Conservation (phyloP, 1,140 invertebrate species). For the Trichonephila inaurata region DNA sequence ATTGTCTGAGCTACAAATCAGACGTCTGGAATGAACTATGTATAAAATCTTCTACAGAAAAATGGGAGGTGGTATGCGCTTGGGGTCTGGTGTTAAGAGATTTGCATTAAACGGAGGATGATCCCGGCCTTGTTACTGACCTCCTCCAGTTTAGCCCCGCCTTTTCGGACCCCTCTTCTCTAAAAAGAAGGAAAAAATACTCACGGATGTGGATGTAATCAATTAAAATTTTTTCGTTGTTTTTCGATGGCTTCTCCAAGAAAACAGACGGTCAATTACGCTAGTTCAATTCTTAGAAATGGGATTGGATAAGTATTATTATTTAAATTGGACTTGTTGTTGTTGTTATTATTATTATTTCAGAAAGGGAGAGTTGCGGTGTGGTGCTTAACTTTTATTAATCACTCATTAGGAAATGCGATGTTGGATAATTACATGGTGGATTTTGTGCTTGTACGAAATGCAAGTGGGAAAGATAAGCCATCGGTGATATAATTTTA, state of each 20-base stretch:
- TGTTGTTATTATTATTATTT: neutral
- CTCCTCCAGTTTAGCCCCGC: neutral
- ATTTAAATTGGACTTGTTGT: neutral
- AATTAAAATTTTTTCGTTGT: slow-evolving; percentile 2
- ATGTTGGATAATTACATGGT: neutral
- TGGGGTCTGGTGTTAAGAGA: neutral
- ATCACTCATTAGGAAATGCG: neutral
- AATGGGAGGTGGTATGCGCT: neutral
- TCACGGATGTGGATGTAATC: neutral
- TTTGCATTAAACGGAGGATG: neutral
- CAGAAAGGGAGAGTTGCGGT: neutral
- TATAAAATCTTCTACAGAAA: neutral
- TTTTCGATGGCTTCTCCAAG: neutral
- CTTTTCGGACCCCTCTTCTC: neutral
- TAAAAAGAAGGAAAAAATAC: neutral
- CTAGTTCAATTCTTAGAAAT: neutral
- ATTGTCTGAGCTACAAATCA: slow-evolving; percentile 1
- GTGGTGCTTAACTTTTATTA: neutral
- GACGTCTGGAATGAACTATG: slow-evolving; percentile 6
- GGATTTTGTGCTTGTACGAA: too few relatives aligned
- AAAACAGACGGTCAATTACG: neutral
- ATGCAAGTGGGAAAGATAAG: too few relatives aligned
- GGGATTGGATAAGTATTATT: neutral
- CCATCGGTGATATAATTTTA: too few relatives aligned
- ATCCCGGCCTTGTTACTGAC: neutral